Conservation (phyloP, 2,113 vertebrate genomes). For the Excalfactoria chinensis region DNA sequence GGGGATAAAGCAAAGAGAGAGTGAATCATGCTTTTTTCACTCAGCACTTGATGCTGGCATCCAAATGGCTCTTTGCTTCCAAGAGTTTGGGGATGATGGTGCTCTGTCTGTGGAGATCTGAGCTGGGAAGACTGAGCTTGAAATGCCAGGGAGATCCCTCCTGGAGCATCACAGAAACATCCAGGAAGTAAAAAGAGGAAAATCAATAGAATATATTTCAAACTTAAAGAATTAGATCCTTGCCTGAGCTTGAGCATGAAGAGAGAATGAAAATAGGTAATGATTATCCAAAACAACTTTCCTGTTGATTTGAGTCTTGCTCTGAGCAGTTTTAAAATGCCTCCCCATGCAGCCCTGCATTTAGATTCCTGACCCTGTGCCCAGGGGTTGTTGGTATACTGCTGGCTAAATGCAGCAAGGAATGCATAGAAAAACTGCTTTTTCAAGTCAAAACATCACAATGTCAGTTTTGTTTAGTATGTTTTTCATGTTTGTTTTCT, state of each 20-base stretch:
- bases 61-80: too few species aligned
- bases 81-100: fast-evolving
- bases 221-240: too few species aligned
- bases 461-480: background rate
- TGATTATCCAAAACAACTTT: background rate
- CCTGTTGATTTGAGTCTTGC: background rate
- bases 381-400: background rate
- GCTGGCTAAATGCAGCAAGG: too few species aligned
- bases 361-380: background rate
- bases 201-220: background rate
- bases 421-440: background rate
- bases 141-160: background rate
- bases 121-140: background rate
- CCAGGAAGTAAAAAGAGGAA: fast-evolving
- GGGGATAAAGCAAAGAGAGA: background rate
- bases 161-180: too few species aligned
- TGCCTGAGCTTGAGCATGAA: fast-evolving
- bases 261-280: background rate
- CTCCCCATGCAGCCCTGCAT: background rate
- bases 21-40: background rate
- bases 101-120: fast-evolving
- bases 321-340: background rate
- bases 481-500: background rate
- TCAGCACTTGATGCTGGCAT: too few species aligned
- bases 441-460: background rate